These are phyloP conservation scores for Lottia gigantea DNA, from an alignment of 2,888 invertebrate genomes.

Conservation along the genomic window DNA sequence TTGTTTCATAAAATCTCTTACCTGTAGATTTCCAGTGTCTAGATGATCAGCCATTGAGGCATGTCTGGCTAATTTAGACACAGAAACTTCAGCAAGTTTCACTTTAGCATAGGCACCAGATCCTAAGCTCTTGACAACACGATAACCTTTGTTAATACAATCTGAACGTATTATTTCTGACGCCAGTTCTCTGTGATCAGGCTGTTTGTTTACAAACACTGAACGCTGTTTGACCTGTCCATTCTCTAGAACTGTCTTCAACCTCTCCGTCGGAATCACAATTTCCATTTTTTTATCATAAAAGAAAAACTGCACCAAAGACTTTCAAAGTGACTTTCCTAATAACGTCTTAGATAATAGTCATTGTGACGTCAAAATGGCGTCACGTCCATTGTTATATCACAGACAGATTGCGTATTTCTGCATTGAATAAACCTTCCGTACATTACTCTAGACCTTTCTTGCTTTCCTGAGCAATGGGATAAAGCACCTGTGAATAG, in stretches of 20 bases:
- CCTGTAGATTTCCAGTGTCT: slow-evolving; percentile 24
- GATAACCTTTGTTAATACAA: slow-evolving; percentile 44
- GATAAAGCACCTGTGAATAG: no score
- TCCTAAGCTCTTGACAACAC: slow-evolving; percentile 37
- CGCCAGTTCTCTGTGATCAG: slow-evolving; percentile 24
- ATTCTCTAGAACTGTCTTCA: background rate
- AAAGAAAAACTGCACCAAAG: no score
- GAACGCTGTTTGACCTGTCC: slow-evolving; percentile 7
- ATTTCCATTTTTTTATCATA: background rate
- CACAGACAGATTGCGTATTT: no score
- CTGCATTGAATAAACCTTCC: no score
- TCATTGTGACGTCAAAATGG: no score
- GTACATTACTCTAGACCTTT: no score
- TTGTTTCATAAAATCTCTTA: slow-evolving; percentile 3
- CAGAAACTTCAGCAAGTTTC: slow-evolving; percentile 42
- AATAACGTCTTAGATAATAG: no score
- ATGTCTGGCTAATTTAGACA: slow-evolving; percentile 41
- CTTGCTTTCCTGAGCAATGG: no score
- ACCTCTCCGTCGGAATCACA: background rate
- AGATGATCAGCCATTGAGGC: slow-evolving; percentile 30
- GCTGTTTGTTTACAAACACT: slow-evolving; percentile 21
- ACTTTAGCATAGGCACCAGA: slow-evolving; percentile 53
- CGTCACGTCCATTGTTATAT: no score
- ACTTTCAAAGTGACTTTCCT: no score
- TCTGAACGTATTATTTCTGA: slow-evolving; percentile 37